These are phyloP conservation scores for Caenorhabditis afra DNA, from an alignment of 2,888 invertebrate species.

Conservation along the genomic window DNA sequence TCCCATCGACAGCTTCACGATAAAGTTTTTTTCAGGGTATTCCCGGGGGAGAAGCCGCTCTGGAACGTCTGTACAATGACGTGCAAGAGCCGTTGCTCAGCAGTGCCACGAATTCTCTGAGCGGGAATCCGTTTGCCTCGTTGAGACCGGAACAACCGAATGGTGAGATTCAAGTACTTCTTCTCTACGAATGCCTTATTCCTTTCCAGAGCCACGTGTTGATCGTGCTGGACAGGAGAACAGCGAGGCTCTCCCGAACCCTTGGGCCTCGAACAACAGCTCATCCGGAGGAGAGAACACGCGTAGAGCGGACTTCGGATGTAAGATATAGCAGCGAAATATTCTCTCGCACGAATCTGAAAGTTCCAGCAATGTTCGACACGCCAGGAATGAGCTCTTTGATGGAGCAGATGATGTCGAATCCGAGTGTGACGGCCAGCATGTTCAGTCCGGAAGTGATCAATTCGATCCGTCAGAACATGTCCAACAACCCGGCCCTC, in stretches of 20 bases:
- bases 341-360: neutral
- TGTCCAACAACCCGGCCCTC: slow-evolving; percentile 87
- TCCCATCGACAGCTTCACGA: neutral
- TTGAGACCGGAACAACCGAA: slow-evolving; percentile 63
- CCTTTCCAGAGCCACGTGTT: slow-evolving; percentile 71
- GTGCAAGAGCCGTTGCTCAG: slow-evolving; percentile 98
- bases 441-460: slow-evolving; percentile 82
- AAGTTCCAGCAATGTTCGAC: slow-evolving; percentile 51
- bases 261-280: slow-evolving; percentile 84
- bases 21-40: slow-evolving; percentile 80
- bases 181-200: neutral
- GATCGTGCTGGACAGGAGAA: slow-evolving; percentile 88
- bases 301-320: slow-evolving; percentile 32
- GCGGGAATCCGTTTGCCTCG: slow-evolving; percentile 90
- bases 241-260: slow-evolving; percentile 94
- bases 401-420: slow-evolving; percentile 85
- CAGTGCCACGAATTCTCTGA: slow-evolving; percentile 91
- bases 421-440: slow-evolving; percentile 70
- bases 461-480: slow-evolving; percentile 86
- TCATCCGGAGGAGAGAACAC: slow-evolving; percentile 11
- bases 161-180: no score
- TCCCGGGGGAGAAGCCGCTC: slow-evolving; percentile 91
- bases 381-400: slow-evolving; percentile 70
- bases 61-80: slow-evolving; percentile 95
- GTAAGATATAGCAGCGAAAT: slow-evolving; percentile 8